Evolutionary conservation across 2,113 vertebrate species (phyloP).

Genomic region (Anguilla rostrata): DNA sequence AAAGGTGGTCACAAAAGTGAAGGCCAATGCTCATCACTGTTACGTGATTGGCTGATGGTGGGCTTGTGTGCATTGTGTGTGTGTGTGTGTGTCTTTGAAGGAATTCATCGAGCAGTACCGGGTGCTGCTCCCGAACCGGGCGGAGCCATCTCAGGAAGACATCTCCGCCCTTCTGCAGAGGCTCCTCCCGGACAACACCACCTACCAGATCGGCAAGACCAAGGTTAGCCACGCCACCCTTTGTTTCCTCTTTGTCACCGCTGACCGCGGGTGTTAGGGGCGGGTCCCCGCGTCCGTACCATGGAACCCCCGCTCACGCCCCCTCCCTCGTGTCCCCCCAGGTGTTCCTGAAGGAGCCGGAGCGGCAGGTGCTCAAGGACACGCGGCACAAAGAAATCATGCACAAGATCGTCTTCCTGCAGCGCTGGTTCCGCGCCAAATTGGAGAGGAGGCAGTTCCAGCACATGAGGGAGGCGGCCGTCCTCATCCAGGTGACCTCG

Average conservation of each 20-base stretch:
- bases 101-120: conserved; percentile 92
- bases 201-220: conserved; percentile 92
- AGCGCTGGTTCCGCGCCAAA: conserved; percentile 84
- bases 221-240: conserved; percentile 72
- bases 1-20: background rate
- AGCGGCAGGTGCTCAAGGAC: conserved; percentile 87
- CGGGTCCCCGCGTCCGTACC: no score
- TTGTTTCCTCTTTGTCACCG: background rate
- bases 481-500: conserved; percentile 80
- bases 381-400: conserved; percentile 91
- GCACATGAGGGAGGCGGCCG: conserved; percentile 70
- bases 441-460: conserved; percentile 82
- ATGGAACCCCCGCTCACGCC: background rate
- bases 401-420: conserved; percentile 87
- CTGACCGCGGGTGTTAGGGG: background rate
- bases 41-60: background rate
- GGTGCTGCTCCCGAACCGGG: conserved; percentile 83
- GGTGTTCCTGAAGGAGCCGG: conserved; percentile 94
- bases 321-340: conserved; percentile 44
- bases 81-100: conserved; percentile 54
- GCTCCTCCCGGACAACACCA: conserved; percentile 77
- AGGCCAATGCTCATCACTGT: background rate
- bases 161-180: conserved; percentile 78
- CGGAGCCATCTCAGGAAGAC: conserved; percentile 72
- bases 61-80: background rate